Conservation (phyloP, 2,888 invertebrate genomes). For the Smittia sp. region DNA sequence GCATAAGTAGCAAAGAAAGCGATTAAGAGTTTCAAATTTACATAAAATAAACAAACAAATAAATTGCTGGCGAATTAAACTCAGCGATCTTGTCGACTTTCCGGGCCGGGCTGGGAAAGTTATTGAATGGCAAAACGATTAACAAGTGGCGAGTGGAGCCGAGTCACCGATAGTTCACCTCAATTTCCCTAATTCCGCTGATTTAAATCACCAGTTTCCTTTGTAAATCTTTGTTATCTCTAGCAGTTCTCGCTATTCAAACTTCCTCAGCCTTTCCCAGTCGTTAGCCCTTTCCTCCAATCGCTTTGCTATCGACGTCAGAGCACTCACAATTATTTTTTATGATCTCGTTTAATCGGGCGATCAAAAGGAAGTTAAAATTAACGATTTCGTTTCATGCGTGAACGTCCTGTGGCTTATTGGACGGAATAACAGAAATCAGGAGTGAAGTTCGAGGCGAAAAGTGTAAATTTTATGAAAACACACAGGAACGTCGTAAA, state of each 20-base stretch:
- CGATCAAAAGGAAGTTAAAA: slow-evolving; percentile 30
- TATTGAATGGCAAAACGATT: not conserved
- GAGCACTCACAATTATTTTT: slow-evolving; percentile 15
- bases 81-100: not conserved
- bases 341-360: slow-evolving; percentile 13
- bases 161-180: too few species aligned
- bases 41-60: slow-evolving; percentile 39
- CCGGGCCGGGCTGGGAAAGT: not conserved
- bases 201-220: not conserved
- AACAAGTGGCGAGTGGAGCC: not conserved
- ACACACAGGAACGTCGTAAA: slow-evolving; percentile 32
- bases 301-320: too few species aligned
- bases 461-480: slow-evolving; percentile 27
- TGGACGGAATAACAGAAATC: not conserved
- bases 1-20: too few species aligned
- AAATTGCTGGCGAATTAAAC: slow-evolving; percentile 35
- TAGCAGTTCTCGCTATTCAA: not conserved
- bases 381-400: slow-evolving; percentile 35
- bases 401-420: slow-evolving; percentile 14
- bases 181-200: slow-evolving; percentile 20
- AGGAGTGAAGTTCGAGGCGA: not conserved
- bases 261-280: not conserved
- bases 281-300: too few species aligned
- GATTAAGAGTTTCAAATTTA: slow-evolving; percentile 35
- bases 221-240: not conserved